Percentiles rank a stretch among this genome's conserved stretches.
These are phyloP conservation scores for Alca torda DNA, from an alignment of 2,797 vertebrate species.

Conservation along the genomic window DNA sequence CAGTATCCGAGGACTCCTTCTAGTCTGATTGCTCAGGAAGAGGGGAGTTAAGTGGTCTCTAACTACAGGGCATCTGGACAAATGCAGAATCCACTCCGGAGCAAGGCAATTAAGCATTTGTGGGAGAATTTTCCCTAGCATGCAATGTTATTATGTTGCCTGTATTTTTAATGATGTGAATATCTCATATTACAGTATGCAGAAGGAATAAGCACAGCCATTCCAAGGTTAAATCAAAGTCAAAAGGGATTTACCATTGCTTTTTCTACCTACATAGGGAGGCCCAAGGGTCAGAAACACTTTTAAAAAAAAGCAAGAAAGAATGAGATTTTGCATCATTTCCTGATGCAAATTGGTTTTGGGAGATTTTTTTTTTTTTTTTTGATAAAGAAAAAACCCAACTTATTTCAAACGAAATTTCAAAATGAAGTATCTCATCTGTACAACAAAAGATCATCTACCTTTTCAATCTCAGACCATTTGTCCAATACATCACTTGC, in stretches of 20 bases:
- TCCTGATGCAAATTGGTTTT: background rate
- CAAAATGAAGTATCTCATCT: background rate
- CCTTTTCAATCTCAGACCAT: slow-evolving; percentile 82
- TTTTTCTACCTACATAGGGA: background rate
- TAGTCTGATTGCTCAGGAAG: background rate
- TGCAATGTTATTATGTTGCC: background rate
- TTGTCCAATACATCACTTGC: slow-evolving; percentile 80
- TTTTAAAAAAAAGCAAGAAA: background rate
- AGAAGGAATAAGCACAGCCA: background rate
- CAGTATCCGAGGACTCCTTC: background rate
- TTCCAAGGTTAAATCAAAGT: background rate
- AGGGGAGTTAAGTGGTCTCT: background rate
- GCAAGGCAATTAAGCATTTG: background rate
- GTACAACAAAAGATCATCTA: background rate
- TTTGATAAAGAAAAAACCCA: background rate
- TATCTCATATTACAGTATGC: background rate
- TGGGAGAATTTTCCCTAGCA: background rate
- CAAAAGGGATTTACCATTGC: background rate
- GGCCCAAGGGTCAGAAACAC: background rate
- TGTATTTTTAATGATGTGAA: background rate
- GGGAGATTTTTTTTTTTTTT: background rate
- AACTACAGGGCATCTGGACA: background rate
- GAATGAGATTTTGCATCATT: background rate
- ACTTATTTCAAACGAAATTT: background rate
- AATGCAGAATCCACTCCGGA: background rate